Evolutionary conservation across 2,113 vertebrate species (phyloP), one percentile per base, ranked within the genome.

Genomic region (Cavia aperea): DNA sequence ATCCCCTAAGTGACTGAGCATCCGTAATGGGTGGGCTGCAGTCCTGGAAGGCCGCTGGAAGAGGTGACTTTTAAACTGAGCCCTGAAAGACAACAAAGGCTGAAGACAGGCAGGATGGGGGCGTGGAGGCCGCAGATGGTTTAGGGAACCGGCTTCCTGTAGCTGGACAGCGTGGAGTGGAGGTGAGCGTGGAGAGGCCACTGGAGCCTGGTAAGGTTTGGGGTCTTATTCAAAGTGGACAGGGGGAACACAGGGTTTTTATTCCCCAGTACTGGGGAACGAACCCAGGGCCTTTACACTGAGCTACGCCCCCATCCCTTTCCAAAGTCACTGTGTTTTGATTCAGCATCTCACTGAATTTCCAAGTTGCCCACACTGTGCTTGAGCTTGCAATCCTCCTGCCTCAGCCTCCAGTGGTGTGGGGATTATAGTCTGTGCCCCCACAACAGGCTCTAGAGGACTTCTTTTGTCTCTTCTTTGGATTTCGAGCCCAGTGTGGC

Each of bases 1-100:
- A n/a, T 36, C 36, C 33, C 66, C 33, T n/a, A 15, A 68, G 33
- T 11, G 29, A 65, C 29, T 5, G 63, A 65, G 33, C 66, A n/a
- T 19, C 33, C 2, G 7, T 14, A 65, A 14, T 1, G 36, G 36
- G 36, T n/a, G 66, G 66, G 36, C 36, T 4, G 0, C 2, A 13
- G 66, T n/a, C 36, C 66, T n/a, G 66, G 66, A 7, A 70, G 66
- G 66, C 63, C 12, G 31, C 63, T 65, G 63, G 12, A 31, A 31
- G 63, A 65, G 63, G 63, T 4, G 29, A 31, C 29, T 29, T 63
- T 29, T 31, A 65, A 16, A 65, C 63, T 24, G 60, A 65, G 26
- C 66, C 66, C 66, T 70, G 33, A 70, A n/a, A 16, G 33, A 70
- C 66, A 33, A 33, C 33, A 68, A 36, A 36, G 33, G 31, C 66